Evolutionary conservation across 2,888 invertebrate genomes (phyloP), one percentile per base, ranked within the genome.

Genomic region (Listrodromus nycthemerus): DNA sequence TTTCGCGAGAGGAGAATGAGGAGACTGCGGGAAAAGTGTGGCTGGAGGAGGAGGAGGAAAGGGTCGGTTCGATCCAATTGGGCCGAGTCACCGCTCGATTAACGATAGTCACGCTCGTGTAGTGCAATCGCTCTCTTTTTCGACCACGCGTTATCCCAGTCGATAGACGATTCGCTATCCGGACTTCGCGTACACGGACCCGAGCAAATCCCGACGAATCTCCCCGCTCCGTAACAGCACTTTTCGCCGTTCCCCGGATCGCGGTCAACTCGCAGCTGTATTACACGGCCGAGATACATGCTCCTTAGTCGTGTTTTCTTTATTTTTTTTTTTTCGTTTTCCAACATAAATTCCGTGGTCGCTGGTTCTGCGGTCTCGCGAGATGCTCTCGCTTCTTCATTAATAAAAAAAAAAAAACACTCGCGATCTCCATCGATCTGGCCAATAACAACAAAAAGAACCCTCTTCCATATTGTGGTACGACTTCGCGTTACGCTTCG

Each of bases 1-100:
- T 91, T 91, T 87, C 89, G 88, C 86, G 86, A 87, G 86, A 88
- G 86, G 88, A 84, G 86, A 80, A 80, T 67, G 82, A 76, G 65
- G 81, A 76, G 79, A 67, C 67, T 45, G 77, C 41, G 67, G 30
- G 24, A 69, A 27, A 70, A 77, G 27, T 6, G 16, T 58, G 16
- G 41, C 30, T 7, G 45, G n/a, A 16, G 45, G 30, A 10, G 65
- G 70, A 63, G 45, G 50, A 71, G 71, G 58, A 48, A 73, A 78
- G 82, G 77, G 37, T 16, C 52, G 77, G 76, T 78, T 71, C 80
- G 83, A 84, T 78, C 80, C 61, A 77, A 82, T 71, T 71, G 61
- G 82, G 77, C 70, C 76, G 65, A 81, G 76, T 86, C 83, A 66
- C 80, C 77, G 85, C 63, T 80, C 84, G 88, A 87, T 87, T 86